A percentile compares a stretch with the other conserved stretches of the same genome.
Evolutionary conservation across 2,113 vertebrate genomes (phyloP).

Genomic region (Gallinago paraguaiae): DNA sequence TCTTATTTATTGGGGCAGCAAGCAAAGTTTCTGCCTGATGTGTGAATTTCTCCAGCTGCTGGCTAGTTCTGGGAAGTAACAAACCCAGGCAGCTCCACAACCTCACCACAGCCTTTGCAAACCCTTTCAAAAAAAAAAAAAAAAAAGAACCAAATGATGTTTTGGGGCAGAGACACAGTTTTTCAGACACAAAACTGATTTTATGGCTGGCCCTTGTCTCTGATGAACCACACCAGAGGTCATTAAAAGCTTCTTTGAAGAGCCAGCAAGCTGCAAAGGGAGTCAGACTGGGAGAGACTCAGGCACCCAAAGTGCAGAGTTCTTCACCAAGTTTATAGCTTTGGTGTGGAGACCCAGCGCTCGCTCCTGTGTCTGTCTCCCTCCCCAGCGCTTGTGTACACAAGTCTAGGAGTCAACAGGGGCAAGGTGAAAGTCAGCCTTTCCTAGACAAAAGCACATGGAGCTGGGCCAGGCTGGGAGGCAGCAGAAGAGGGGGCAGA

Average conservation of each 20-base stretch:
- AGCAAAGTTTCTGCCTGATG: not conserved
- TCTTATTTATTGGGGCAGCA: not conserved
- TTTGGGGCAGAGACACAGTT: not conserved
- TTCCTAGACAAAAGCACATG: slow-evolving; percentile 18
- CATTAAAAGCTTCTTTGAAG: not conserved
- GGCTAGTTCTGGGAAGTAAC: not conserved
- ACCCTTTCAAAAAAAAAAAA: not conserved
- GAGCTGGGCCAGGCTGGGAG: slow-evolving; percentile 20
- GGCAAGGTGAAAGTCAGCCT: slow-evolving; percentile 59
- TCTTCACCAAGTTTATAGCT: not conserved
- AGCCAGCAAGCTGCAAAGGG: not conserved
- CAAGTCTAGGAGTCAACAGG: slow-evolving; percentile 36
- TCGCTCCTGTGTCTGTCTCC: not conserved
- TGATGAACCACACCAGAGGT: not conserved
- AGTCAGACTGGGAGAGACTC: not conserved
- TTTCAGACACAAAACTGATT: not conserved
- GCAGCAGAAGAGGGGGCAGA: not conserved
- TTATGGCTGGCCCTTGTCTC: not conserved
- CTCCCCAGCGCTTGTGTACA: slow-evolving; percentile 44
- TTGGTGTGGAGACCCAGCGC: not conserved
- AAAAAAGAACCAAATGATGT: not conserved
- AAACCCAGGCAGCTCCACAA: not conserved
- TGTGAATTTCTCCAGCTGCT: not conserved
- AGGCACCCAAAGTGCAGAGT: not conserved
- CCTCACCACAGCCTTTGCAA: not conserved